Base-by-base conservation (phyloP, 37 sponge, comb jelly and placozoan genomes). In the Spongilla lacustris region DNA sequence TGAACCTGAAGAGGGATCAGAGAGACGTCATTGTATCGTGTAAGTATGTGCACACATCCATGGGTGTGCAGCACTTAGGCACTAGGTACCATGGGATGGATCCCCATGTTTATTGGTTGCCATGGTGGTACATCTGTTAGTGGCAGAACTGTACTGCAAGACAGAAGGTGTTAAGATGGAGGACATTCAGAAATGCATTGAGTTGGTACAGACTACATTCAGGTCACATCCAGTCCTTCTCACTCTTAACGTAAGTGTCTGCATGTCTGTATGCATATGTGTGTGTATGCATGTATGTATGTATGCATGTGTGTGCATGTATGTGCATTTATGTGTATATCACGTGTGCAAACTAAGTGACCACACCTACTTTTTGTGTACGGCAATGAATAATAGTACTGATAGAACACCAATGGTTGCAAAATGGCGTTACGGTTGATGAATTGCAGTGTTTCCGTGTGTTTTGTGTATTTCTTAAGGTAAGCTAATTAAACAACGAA, bases 1-100 rank as follows among this genome's bases (percentile, higher is more conserved):
- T 90, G 69, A 85, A 90, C 72, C 68, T 94, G 71, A 84, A 76
- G 66, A 36, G 36, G 30, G 84, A 85, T 2, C 94, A 94, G 79
- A 87, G 50, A 13, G 94, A 94, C n/a, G 77, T 94, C 17, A 66
- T 87, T 24, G 24, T 85, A 27, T 31, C 48, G 67, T 87, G 93
- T 93, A 26, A 80, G 83, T 68, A 71, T 71, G 24, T 69, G 13
- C 71, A 81, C 17, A 36, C n/a, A n/a, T n/a, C n/a, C n/a, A 4
- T 4, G 2, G 67, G 82, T 34, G 36, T 78, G 23, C 58, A 28
- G 27, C 68, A 36, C 2, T 75, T 35, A 4, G n/a, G 24, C 2
- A 10, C 4, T 24, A 35, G 14, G 3, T 75, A 29, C 6, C 36
- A 33, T 75, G 29, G 29, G 41, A 9, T 41, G 41, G 41, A 14